Evolutionary conservation across 2,113 vertebrate genomes (phyloP).

Genomic region (Aplodontia rufa): DNA sequence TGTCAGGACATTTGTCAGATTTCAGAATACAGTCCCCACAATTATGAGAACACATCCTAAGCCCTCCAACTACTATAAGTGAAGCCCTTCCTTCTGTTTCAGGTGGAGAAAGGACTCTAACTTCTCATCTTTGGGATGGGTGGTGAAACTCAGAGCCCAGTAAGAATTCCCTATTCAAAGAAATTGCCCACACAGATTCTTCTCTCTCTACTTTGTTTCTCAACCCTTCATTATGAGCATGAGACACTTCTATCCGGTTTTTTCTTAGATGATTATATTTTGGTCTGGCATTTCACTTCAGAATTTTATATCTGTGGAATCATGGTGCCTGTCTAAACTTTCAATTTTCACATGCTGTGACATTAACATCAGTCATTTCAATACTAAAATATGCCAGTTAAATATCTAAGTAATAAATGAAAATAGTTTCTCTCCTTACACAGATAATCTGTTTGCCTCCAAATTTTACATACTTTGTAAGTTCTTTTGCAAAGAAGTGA

Average conservation of each 20-base stretch:
- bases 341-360: not conserved
- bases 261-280: conserved; percentile 33
- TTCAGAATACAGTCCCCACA: not conserved
- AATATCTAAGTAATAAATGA: conserved; percentile 31
- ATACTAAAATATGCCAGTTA: not conserved
- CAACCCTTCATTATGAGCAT: not conserved
- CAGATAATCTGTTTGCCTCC: not conserved
- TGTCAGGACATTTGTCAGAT: not conserved
- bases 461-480: not conserved
- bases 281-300: not conserved
- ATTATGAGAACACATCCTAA: not conserved
- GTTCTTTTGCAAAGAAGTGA: conserved; percentile 18
- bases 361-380: conserved; percentile 20
- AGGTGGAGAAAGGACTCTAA: not conserved
- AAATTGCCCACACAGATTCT: not conserved
- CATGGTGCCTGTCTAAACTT: not conserved
- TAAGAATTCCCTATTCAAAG: not conserved
- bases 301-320: conserved; percentile 29
- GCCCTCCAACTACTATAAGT: not conserved
- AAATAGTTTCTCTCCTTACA: not conserved
- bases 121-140: accelerated
- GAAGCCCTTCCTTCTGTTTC: not conserved
- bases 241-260: not conserved
- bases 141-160: not conserved
- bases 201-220: not conserved